These are phyloP conservation scores for Drosophila guanche DNA, from an alignment of 1,140 invertebrate species.

Conservation along the genomic window DNA sequence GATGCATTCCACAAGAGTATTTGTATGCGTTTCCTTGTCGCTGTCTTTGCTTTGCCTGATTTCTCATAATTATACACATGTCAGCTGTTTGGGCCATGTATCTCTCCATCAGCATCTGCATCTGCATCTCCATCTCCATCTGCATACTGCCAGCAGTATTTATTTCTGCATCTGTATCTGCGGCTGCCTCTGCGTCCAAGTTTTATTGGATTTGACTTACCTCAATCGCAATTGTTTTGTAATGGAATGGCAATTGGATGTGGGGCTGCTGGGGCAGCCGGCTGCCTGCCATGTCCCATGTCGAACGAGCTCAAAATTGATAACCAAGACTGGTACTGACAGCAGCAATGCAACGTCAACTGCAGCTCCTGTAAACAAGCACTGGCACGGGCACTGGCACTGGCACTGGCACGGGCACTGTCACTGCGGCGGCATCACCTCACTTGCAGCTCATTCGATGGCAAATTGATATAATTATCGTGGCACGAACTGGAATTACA, in stretches of 20 bases:
- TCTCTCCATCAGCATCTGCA: neutral
- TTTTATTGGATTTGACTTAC: slow-evolving; percentile 75
- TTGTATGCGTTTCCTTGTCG: neutral
- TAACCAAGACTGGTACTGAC: slow-evolving; percentile 60
- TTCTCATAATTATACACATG: slow-evolving; percentile 71
- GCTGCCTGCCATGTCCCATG: slow-evolving; percentile 30
- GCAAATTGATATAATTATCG: slow-evolving; percentile 82
- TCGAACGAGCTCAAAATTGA: slow-evolving; percentile 55
- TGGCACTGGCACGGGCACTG: slow-evolving; percentile 33
- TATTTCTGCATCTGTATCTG: slow-evolving; percentile 4
- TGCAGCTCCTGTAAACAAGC: neutral
- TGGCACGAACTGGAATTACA: slow-evolving; percentile 80
- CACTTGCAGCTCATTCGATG: slow-evolving; percentile 75
- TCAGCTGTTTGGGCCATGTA: slow-evolving; percentile 68
- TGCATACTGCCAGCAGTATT: neutral
- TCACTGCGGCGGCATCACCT: slow-evolving; percentile 14
- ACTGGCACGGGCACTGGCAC: slow-evolving; percentile 35
- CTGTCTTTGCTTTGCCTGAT: slow-evolving; percentile 21
- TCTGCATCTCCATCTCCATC: neutral
- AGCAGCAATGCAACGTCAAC: slow-evolving; percentile 16
- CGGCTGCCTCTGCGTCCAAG: slow-evolving; percentile 4
- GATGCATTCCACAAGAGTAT: slow-evolving; percentile 31
- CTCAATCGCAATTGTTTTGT: slow-evolving; percentile 79
- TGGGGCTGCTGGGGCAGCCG: slow-evolving; percentile 6
- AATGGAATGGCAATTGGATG: slow-evolving; percentile 55